A percentile compares a stretch with the other conserved stretches of the same genome.
phyloP scores from a whole-genome alignment of 2,888 invertebrate species.

The Sialis lutaria region DNA sequence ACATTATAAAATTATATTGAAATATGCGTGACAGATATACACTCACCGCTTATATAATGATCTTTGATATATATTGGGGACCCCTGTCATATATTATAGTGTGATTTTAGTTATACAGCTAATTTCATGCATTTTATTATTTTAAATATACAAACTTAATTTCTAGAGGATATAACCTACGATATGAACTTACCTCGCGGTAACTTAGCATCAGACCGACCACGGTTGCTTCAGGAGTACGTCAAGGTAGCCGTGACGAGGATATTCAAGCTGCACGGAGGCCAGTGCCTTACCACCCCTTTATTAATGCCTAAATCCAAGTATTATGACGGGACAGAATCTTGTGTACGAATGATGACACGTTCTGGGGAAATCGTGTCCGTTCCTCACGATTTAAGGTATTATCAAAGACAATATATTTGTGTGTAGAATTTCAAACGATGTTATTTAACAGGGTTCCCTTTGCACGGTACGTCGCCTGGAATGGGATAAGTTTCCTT shows the following conservation, averaged over 20 bases:
- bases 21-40: too few species aligned
- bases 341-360: conserved; percentile 68
- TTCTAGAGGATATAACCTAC: conserved; percentile 66
- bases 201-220: conserved; percentile 1
- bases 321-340: conserved; percentile 37
- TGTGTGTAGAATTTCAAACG: not conserved
- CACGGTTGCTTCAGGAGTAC: conserved; percentile 16
- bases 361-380: conserved; percentile 69
- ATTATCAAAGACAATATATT: not conserved
- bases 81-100: too few species aligned
- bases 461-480: conserved; percentile 68
- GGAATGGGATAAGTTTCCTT: conserved; percentile 57
- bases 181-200: conserved; percentile 34
- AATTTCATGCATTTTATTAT: too few species aligned
- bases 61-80: too few species aligned
- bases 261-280: conserved; percentile 64
- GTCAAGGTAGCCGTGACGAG: conserved; percentile 23
- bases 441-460: conserved; percentile 31
- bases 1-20: too few species aligned
- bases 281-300: conserved; percentile 59
- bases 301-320: conserved; percentile 58
- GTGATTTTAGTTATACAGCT: too few species aligned
- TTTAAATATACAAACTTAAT: conserved; percentile 15
- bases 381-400: conserved; percentile 69
- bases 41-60: too few species aligned